A percentile compares a stretch with the other conserved stretches of the same genome.
Conservation (phyloP, 2,113 vertebrate species). For the Sprattus sprattus region DNA sequence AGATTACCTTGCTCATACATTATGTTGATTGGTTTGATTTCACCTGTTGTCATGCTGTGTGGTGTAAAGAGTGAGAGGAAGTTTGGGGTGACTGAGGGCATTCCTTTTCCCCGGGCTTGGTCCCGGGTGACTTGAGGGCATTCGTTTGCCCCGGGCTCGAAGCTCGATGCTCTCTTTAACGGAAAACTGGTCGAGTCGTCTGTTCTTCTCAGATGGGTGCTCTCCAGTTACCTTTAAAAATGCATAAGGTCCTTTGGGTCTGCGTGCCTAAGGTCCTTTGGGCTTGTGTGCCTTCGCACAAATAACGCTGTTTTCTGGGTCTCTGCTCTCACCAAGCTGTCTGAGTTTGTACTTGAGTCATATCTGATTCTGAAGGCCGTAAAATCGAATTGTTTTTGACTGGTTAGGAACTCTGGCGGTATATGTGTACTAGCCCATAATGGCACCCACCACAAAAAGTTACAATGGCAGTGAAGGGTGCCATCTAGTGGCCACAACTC, state of each 20-base stretch:
- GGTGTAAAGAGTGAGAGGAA: neutral
- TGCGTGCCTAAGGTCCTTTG: neutral
- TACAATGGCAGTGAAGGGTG: neutral
- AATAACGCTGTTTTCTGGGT: neutral
- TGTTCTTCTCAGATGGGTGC: neutral
- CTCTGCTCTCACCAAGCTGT: neutral
- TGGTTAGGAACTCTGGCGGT: neutral
- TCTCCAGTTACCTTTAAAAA: neutral
- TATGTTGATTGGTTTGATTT: neutral
- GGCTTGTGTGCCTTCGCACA: neutral
- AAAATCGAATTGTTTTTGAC: neutral
- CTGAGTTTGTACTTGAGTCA: neutral
- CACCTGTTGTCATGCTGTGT: neutral
- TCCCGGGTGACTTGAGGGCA: neutral
- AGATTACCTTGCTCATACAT: too few relatives aligned
- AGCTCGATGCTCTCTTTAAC: neutral
- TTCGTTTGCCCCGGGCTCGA: neutral
- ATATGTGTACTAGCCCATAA: neutral
- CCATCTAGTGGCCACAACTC: neutral
- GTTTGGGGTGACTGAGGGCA: neutral
- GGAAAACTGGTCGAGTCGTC: neutral
- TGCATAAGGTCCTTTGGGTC: neutral
- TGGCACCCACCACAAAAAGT: neutral
- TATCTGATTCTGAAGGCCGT: neutral
- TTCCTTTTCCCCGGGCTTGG: too few relatives aligned